These are phyloP conservation scores for Acanthiza pusilla DNA, from an alignment of 2,797 vertebrate genomes.

Conservation along the genomic window DNA sequence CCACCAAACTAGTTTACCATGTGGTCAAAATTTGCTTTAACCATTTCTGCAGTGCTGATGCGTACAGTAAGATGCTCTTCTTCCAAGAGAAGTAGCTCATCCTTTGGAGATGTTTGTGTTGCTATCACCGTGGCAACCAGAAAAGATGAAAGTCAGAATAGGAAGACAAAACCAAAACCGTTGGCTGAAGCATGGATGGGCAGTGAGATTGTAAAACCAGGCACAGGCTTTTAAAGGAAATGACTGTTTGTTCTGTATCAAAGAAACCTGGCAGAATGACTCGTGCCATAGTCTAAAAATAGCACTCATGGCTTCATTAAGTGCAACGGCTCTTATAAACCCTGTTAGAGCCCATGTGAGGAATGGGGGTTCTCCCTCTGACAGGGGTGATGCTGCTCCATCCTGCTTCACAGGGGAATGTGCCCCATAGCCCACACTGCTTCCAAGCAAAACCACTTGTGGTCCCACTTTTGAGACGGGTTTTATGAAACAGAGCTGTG, in stretches of 20 bases:
- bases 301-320: background rate
- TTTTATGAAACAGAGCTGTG: background rate
- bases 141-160: conserved; percentile 41
- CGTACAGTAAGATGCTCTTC: conserved; percentile 21
- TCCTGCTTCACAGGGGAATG: background rate
- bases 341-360: background rate
- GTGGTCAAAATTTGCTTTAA: conserved; percentile 49
- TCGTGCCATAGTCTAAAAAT: conserved; percentile 23
- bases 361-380: background rate
- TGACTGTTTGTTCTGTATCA: conserved; percentile 1
- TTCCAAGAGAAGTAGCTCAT: conserved; percentile 38
- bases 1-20: conserved; percentile 47
- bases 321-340: background rate
- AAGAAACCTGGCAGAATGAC: background rate
- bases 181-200: background rate
- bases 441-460: background rate
- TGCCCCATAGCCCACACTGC: background rate
- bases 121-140: conserved; percentile 26
- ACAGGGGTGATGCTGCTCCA: background rate
- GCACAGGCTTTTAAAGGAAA: background rate
- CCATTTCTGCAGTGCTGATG: conserved; percentile 24
- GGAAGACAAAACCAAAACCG: background rate
- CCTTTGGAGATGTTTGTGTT: conserved; percentile 66
- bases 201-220: conserved; percentile 28
- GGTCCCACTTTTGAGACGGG: background rate